These are phyloP conservation scores for Ochropleura leucogaster DNA, from an alignment of 2,888 invertebrate genomes.

Conservation along the genomic window DNA sequence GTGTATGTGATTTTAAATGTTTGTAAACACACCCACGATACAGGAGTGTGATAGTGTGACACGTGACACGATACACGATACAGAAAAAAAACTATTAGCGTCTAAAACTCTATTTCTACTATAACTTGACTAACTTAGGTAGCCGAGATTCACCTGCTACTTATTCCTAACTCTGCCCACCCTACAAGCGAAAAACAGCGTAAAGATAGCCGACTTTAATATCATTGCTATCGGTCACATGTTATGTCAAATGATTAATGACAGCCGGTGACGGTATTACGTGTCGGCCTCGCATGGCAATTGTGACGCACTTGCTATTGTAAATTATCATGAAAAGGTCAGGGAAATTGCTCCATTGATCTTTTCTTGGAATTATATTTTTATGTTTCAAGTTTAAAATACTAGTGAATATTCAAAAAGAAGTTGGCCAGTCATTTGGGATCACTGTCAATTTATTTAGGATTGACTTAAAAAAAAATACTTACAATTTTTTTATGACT, in stretches of 20 bases:
- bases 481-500: not conserved
- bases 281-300: conserved; percentile 66
- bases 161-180: conserved; percentile 19
- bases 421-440: not conserved
- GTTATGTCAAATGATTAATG: conserved; percentile 80
- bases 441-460: not conserved
- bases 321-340: conserved; percentile 30
- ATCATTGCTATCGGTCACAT: conserved; percentile 74
- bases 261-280: conserved; percentile 69
- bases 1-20: no score
- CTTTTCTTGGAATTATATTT: conserved; percentile 12
- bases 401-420: not conserved
- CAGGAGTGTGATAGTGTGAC: no score
- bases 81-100: no score
- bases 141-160: not conserved
- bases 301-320: conserved; percentile 55
- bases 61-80: no score
- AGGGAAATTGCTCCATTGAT: conserved; percentile 22
- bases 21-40: no score
- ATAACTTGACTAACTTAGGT: no score
- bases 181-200: conserved; percentile 46
- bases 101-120: no score
- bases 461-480: not conserved
- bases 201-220: conserved; percentile 71
- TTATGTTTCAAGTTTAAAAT: not conserved